Percentiles rank a stretch among this genome's conserved stretches.
Conservation (phyloP, 37 sponge, comb jelly and placozoan species). For the Diacarnus erythraeanus region DNA sequence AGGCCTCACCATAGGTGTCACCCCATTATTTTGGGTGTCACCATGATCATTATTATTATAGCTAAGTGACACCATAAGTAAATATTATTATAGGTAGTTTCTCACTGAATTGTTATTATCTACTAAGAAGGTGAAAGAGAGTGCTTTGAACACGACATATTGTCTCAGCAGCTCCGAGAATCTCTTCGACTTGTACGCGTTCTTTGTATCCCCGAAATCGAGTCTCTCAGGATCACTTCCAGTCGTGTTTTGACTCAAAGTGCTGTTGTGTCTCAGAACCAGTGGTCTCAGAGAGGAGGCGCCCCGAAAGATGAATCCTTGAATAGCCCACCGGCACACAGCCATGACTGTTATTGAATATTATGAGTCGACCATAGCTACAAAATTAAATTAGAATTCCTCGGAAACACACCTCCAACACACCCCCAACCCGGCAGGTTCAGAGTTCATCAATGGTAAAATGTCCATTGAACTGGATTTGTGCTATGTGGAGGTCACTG, state of each 20-base stretch:
- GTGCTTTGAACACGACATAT: constrained; percentile 57
- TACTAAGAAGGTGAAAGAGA: constrained; percentile 37
- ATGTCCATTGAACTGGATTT: background rate
- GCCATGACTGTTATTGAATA: too few species aligned
- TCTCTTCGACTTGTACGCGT: constrained; percentile 36
- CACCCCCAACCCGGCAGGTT: too few species aligned
- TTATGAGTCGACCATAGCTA: too few species aligned
- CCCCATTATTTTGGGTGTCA: too few species aligned
- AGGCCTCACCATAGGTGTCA: too few species aligned
- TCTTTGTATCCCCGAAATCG: constrained; percentile 48
- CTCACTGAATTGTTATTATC: constrained; percentile 44
- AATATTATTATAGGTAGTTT: background rate
- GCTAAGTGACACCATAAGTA: too few species aligned
- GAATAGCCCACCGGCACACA: too few species aligned
- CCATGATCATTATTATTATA: too few species aligned
- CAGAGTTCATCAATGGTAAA: too few species aligned
- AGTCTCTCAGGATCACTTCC: background rate
- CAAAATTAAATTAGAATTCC: too few species aligned
- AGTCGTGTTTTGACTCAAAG: background rate
- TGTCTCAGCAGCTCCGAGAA: constrained; percentile 60
- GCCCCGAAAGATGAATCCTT: too few species aligned
- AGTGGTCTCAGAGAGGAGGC: background rate
- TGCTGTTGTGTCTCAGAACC: background rate
- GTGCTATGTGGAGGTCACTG: background rate
- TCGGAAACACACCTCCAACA: too few species aligned